phyloP scores from a whole-genome alignment of 2,888 invertebrate species.

The Serripes groenlandicus region DNA sequence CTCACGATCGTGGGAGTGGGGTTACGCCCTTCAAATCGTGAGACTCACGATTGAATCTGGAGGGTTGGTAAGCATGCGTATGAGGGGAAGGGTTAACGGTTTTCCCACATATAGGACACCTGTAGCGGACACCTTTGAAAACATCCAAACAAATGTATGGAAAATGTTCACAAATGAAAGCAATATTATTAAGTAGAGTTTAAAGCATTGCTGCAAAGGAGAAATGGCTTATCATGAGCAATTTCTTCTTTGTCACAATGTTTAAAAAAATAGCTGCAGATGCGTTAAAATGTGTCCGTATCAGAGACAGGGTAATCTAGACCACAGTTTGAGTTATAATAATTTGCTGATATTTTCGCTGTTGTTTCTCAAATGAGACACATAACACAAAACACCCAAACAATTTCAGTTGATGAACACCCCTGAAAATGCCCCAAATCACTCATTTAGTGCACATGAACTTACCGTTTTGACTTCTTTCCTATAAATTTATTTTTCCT shows the following conservation, averaged over 20 bases:
- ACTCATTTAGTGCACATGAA: conserved; percentile 6
- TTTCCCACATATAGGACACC: no score
- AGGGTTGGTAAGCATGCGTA: no score
- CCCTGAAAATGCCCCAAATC: not conserved
- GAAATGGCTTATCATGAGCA: not conserved
- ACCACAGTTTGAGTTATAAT: not conserved
- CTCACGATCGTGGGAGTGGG: no score
- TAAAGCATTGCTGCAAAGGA: not conserved
- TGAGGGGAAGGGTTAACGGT: no score
- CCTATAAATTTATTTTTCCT: conserved; percentile 19
- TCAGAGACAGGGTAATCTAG: not conserved
- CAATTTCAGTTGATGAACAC: no score
- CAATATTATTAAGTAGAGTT: not conserved
- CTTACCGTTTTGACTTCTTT: conserved; percentile 9
- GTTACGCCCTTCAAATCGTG: no score
- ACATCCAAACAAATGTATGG: no score
- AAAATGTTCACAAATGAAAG: no score
- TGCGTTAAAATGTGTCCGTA: not conserved
- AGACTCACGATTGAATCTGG: no score
- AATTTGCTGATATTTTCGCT: not conserved
- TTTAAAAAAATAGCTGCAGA: not conserved
- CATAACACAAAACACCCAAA: no score
- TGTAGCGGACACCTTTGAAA: no score
- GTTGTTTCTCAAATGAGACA: no score
- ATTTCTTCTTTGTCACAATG: not conserved